Conservation (phyloP, 2,888 invertebrate species). For the Pachliopta kotzebuea region DNA sequence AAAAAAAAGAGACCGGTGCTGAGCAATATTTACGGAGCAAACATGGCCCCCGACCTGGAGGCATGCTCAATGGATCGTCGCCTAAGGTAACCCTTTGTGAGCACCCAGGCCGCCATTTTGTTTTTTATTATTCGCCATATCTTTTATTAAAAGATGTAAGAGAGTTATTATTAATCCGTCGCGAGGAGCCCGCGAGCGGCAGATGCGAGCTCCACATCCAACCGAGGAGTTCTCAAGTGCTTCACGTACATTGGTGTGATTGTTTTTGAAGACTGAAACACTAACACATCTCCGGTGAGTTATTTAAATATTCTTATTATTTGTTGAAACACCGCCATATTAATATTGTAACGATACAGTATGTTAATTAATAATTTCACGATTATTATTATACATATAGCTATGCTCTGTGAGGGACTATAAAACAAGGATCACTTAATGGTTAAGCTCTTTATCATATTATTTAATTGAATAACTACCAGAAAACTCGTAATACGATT, state of each 20-base stretch:
- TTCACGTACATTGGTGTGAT: conserved; percentile 8
- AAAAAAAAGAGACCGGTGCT: neutral
- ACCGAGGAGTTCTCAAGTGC: conserved; percentile 44
- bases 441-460: no score
- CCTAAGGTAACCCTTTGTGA: conserved; percentile 29
- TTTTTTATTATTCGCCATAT: conserved; percentile 59
- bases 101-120: conserved; percentile 73
- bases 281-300: no score
- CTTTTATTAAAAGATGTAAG: conserved; percentile 59
- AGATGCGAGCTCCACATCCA: conserved; percentile 55
- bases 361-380: no score
- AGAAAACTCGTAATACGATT: no score
- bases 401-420: no score
- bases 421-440: no score
- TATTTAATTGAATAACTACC: no score
- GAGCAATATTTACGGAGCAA: conserved; percentile 29
- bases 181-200: conserved; percentile 53
- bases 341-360: no score
- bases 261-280: no score
- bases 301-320: no score
- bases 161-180: conserved; percentile 58
- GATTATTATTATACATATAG: no score
- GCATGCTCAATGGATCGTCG: conserved; percentile 23
- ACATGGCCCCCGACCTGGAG: conserved; percentile 16
- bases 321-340: no score